Evolutionary conservation across 2,888 invertebrate species (phyloP).

Genomic region (Hedychridium roseum): DNA sequence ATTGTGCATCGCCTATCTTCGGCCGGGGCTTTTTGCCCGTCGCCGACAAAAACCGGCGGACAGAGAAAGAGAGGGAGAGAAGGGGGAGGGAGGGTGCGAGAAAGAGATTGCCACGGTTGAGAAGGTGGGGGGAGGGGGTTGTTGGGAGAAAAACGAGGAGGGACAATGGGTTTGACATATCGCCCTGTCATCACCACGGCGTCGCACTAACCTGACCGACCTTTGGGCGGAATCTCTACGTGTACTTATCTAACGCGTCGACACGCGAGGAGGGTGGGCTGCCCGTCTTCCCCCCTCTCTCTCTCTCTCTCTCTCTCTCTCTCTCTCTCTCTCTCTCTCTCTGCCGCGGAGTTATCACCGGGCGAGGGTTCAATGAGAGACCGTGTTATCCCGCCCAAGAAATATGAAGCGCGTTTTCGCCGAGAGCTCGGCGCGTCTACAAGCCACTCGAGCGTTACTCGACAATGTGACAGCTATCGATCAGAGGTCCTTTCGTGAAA

Average conservation of each 20-base stretch:
- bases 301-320: no score
- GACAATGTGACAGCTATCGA: constrained; percentile 28
- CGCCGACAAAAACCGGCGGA: constrained; percentile 31
- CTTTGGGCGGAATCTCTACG: constrained; percentile 32
- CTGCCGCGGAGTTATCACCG: constrained; percentile 32
- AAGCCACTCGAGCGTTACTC: constrained; percentile 21
- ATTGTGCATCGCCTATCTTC: constrained; percentile 32
- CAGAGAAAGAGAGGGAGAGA: constrained; percentile 8
- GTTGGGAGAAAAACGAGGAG: constrained; percentile 30
- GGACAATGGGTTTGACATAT: constrained; percentile 58
- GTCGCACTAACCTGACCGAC: constrained; percentile 35
- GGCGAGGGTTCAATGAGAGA: constrained; percentile 34
- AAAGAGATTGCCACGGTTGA: constrained; percentile 17
- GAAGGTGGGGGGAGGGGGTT: constrained; percentile 27
- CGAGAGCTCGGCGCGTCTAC: constrained; percentile 14
- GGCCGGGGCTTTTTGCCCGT: constrained; percentile 28
- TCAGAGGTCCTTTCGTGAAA: constrained; percentile 19
- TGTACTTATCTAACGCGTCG: constrained; percentile 40
- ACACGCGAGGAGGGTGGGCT: no score
- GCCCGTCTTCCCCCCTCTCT: no score
- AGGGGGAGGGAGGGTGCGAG: constrained; percentile 13
- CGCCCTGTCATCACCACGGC: constrained; percentile 54
- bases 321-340: constrained; percentile 31
- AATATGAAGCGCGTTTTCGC: constrained; percentile 35
- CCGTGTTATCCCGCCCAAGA: constrained; percentile 29